Evolutionary conservation across 2,888 invertebrate species (phyloP).

Genomic region (Synanthedon andrenaeformis): DNA sequence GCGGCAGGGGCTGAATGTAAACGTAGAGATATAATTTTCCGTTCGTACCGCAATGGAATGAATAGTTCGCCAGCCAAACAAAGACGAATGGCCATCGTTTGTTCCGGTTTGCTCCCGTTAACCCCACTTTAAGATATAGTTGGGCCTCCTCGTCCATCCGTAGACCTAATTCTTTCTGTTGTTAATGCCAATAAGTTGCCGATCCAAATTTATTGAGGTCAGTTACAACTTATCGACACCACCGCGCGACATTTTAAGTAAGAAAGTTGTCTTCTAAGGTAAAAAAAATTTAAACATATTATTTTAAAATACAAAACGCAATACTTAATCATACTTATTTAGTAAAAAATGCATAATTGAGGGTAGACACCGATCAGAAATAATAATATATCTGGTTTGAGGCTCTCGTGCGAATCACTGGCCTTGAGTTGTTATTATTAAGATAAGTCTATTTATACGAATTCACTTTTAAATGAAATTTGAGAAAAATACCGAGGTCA

Average conservation of each 20-base stretch:
- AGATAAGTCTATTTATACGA: too few species aligned
- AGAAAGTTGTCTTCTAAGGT: too few species aligned
- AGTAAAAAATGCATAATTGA: too few species aligned
- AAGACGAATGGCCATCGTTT: slow-evolving; percentile 46
- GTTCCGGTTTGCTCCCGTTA: slow-evolving; percentile 53
- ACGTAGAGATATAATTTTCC: neutral
- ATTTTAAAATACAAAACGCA: neutral
- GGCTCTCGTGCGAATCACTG: too few species aligned
- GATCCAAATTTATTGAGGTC: slow-evolving; percentile 32
- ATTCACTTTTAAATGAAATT: too few species aligned
- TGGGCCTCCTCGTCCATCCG: slow-evolving; percentile 22
- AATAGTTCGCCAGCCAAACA: slow-evolving; percentile 11
- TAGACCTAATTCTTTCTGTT: slow-evolving; percentile 24
- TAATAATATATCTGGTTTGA: too few species aligned
- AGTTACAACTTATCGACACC: neutral
- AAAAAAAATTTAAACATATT: too few species aligned
- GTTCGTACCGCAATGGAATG: neutral
- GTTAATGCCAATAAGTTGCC: slow-evolving; percentile 38
- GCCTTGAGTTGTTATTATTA: too few species aligned
- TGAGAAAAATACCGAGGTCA: too few species aligned
- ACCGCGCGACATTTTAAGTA: too few species aligned
- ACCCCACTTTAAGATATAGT: slow-evolving; percentile 40
- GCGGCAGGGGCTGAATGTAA: too few species aligned
- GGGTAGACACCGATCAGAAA: too few species aligned
- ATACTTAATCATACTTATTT: neutral